Base-by-base conservation (phyloP, 2,888 invertebrate genomes). In the Agonopterix subpropinquella region DNA sequence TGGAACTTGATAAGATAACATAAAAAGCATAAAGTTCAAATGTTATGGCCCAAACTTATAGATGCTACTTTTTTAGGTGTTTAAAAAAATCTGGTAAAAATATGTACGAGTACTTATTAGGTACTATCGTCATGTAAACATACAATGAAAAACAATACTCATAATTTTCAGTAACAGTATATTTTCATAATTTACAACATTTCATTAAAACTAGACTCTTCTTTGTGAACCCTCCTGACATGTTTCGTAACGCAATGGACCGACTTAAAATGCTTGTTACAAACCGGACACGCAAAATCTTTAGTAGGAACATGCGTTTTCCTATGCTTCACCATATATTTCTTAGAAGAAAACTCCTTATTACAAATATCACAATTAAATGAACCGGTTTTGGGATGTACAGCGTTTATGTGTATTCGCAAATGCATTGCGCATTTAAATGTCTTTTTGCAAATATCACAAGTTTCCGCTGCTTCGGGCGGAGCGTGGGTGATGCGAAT, bases 401-500 rank as follows among this genome's bases (percentile, higher is more conserved):
- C 72, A 0, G 70, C 53, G 28, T 61, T 56, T 0, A 64, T 52
- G n/a, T 74, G 73, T 45, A 71, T 65, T 1, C 68, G 54, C 11
- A 74, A 44, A 56, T 73, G 73, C 53, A 70, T 54, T 0, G 62
- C 46, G 15, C 71, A 71, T 58, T 74, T 74, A 39, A 70, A 73
- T 0, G 59, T 55, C 47, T 72, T 74, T 1, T 71, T 47, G 39
- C 74, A 74, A 0, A 65, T 56, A 0, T 64, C 61, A 35, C 74
- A 74, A 0, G 49, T 57, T 8, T 62, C 56, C 0, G 56, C 62
- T 0, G 68, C 65, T 53, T 72, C 70, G 0, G 72, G 70, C 0
- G 73, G 69, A 0, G 74, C 73, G 43, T 74, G 74, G 0, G 74
- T 73, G 0, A 71, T 62, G 36, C 59, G 51, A 0, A 73, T 61